phyloP scores from a whole-genome alignment of 2,888 invertebrate genomes.

The Zelleria hepariella region DNA sequence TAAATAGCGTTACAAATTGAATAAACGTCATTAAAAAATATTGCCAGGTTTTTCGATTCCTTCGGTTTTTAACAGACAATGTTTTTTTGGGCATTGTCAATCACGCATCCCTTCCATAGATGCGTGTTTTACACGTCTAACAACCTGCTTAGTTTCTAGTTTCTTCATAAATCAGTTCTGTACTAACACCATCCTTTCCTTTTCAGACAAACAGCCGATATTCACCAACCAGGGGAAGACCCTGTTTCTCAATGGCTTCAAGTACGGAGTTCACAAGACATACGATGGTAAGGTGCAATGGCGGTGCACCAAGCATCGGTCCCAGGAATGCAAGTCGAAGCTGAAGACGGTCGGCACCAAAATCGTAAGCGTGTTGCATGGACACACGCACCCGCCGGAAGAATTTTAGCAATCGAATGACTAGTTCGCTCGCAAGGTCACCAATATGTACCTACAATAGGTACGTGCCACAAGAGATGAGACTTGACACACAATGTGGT shows the following conservation, averaged over 20 bases:
- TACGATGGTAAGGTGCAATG: conserved; percentile 37
- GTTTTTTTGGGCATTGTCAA: too few relatives aligned
- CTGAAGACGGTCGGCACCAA: background rate
- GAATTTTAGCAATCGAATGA: too few relatives aligned
- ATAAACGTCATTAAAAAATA: too few relatives aligned
- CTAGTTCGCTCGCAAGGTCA: too few relatives aligned
- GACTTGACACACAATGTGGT: too few relatives aligned
- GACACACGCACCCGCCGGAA: background rate
- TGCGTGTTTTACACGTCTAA: too few relatives aligned
- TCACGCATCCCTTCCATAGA: too few relatives aligned
- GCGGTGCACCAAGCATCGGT: conserved; percentile 34
- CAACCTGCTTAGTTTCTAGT: background rate
- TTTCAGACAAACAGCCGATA: background rate
- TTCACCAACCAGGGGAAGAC: conserved; percentile 27
- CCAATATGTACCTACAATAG: too few relatives aligned
- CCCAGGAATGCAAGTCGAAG: background rate
- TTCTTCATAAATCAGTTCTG: background rate
- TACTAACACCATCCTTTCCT: background rate
- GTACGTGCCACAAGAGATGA: too few relatives aligned
- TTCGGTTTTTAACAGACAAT: too few relatives aligned
- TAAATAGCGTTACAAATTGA: too few relatives aligned
- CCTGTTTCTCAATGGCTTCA: conserved; percentile 40
- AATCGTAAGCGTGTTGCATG: background rate
- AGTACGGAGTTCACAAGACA: conserved; percentile 39
- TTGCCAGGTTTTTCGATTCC: too few relatives aligned